Base-by-base conservation (phyloP, 1,140 invertebrate genomes). In the Brachionus rotundiformis region DNA sequence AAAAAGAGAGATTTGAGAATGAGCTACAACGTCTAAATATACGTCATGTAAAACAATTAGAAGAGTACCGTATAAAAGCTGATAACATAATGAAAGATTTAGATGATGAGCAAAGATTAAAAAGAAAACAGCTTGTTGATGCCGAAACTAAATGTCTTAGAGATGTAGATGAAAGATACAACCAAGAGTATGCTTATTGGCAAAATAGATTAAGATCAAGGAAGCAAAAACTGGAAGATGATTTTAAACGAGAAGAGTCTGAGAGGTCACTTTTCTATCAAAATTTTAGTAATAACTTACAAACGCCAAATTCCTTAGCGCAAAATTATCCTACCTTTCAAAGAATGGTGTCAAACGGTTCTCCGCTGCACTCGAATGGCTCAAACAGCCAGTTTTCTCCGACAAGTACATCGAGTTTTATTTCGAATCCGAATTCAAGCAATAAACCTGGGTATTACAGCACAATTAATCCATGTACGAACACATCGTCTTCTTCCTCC, bases 71-170 rank as follows among this genome's bases (percentile, higher is more conserved):
- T 1, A 19, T 79, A 11, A 79, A 79, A 33, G 76, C 76, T 8
- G 76, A 79, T 39, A 79, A 79, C 23, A 79, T 79, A 33, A 79
- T 79, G 76, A 79, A 79, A 59, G 76, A 79, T 63, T 63, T 79
- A 13, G 76, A 79, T 11, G 76, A 79, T 63, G 76, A 79, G 13
- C 76, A 79, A 41, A 54, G 76, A 63, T 10, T 79, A 29, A 79
- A 79, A 63, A 47, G 76, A 59, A 79, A 79, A 25, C 76, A 79
- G 36, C 25, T 79, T 5, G 76, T 79, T 27, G 76, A 79, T 41
- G 76, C 76, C 2, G 76, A 79, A 47, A 79, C 76, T 10, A 79
- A 79, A 16, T 79, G 76, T 25, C 59, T 79, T 11, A 19, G 76
- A 16, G 76, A 79, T 31, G 76, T 79, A 29, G 76, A 79, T 31